Conservation (phyloP, 2,797 vertebrate genomes). For the Prionace glauca region DNA sequence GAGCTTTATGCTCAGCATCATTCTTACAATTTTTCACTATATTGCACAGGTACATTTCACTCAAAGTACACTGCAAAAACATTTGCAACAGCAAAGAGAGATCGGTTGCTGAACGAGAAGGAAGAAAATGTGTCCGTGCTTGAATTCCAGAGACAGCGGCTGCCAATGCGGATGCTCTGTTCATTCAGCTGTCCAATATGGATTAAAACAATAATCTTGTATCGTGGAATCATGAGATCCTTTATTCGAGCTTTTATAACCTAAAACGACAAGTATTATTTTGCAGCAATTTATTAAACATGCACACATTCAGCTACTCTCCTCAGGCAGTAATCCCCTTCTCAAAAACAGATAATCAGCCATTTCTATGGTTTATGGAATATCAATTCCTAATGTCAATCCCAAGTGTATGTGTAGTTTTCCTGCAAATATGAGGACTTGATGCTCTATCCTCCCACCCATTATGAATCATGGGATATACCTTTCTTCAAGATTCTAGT, state of each 20-base stretch:
- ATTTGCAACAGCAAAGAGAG: slow-evolving; percentile 72
- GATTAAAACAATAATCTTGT: slow-evolving; percentile 74
- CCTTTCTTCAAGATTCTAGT: background rate
- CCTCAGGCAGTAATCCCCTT: background rate
- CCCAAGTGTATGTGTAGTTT: no score
- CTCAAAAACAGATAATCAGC: background rate
- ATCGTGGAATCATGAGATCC: slow-evolving; percentile 72
- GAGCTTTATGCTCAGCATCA: background rate
- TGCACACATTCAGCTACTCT: background rate
- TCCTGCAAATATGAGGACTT: background rate
- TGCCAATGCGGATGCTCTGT: slow-evolving; percentile 73
- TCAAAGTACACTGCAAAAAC: slow-evolving; percentile 79
- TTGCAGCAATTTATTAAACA: background rate
- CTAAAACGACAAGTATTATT: slow-evolving; percentile 51
- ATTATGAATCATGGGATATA: background rate
- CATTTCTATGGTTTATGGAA: background rate
- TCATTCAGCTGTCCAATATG: slow-evolving; percentile 70
- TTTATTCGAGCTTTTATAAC: slow-evolving; percentile 75
- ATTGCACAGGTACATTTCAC: slow-evolving; percentile 46
- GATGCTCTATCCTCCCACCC: background rate
- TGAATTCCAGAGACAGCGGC: slow-evolving; percentile 81
- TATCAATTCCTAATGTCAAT: background rate
- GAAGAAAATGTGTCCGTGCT: slow-evolving; percentile 67
- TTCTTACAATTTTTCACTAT: background rate
- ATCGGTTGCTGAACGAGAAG: slow-evolving; percentile 70